Evolutionary conservation across 2,113 vertebrate genomes (phyloP).

Genomic region (Coracopsis vasa): DNA sequence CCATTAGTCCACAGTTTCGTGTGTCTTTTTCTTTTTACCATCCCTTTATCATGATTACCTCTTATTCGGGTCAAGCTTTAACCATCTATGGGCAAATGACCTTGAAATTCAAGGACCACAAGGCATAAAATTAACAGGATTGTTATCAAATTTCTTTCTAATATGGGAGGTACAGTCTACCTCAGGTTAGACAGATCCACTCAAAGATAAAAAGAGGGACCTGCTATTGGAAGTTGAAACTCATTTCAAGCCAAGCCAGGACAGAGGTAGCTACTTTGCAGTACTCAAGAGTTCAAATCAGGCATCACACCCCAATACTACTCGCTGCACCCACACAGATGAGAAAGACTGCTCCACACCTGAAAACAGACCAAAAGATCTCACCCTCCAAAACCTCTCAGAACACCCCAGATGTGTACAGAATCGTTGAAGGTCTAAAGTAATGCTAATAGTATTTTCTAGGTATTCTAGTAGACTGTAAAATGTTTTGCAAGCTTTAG

Average conservation of each 20-base stretch:
- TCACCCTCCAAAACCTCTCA: rapidly evolving
- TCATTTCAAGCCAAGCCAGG: background rate
- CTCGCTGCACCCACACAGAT: background rate
- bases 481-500: background rate
- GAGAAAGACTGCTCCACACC: background rate
- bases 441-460: background rate
- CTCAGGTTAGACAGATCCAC: background rate
- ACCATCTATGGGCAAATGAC: background rate
- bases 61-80: background rate
- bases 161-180: background rate
- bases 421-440: background rate
- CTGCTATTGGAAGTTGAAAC: background rate
- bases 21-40: background rate
- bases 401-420: background rate
- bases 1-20: background rate
- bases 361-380: background rate
- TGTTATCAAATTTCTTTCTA: background rate
- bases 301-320: background rate
- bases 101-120: background rate
- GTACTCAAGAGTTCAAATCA: background rate
- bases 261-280: background rate
- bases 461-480: background rate
- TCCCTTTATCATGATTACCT: background rate
- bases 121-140: background rate
- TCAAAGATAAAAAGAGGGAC: background rate